phyloP scores from a whole-genome alignment of 2,113 vertebrate species.

The Maccullochella peelii region DNA sequence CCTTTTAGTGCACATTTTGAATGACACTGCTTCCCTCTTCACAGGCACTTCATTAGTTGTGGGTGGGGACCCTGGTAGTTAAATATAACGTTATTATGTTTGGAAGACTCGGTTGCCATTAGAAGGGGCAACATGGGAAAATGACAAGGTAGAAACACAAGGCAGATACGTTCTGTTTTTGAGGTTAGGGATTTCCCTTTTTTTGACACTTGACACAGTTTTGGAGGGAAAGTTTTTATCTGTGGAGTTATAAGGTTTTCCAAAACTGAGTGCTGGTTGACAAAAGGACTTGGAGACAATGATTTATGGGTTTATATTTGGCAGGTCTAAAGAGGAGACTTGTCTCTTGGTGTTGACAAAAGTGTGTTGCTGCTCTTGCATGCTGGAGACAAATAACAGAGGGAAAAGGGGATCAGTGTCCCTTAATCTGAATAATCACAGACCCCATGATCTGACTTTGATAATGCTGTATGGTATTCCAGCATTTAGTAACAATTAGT shows the following conservation, averaged over 20 bases:
- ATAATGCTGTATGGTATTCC: not conserved
- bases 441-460: not conserved
- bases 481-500: not conserved
- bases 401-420: not conserved
- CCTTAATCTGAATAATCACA: not conserved
- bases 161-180: constrained; percentile 14
- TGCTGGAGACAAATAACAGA: not conserved
- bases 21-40: not conserved
- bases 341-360: no score
- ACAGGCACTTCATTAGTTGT: constrained; percentile 37
- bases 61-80: constrained; percentile 37
- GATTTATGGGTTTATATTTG: not conserved
- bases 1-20: not conserved
- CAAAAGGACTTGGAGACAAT: not conserved
- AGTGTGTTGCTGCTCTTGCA: not conserved
- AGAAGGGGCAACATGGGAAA: constrained; percentile 8
- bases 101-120: constrained; percentile 24
- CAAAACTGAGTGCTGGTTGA: not conserved
- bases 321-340: not conserved
- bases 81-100: constrained; percentile 33
- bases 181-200: constrained; percentile 17
- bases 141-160: constrained; percentile 30
- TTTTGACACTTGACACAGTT: constrained; percentile 4
- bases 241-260: not conserved
- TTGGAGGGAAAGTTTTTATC: not conserved